These are phyloP conservation scores for Denticeps clupeoides DNA, from an alignment of 2,797 vertebrate species.

Conservation along the genomic window DNA sequence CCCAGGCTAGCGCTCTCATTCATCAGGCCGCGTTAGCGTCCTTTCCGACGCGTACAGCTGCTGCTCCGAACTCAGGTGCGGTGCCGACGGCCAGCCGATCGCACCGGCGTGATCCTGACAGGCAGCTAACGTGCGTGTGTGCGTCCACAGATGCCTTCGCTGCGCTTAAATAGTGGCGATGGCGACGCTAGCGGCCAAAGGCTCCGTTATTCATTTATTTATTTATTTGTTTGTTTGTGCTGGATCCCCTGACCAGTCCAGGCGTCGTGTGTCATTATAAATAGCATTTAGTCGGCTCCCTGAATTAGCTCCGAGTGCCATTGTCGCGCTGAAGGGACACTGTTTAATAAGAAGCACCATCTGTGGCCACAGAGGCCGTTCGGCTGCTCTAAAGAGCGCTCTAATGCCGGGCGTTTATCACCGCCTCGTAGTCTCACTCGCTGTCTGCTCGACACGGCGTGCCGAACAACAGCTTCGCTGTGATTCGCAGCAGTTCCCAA, in stretches of 20 bases:
- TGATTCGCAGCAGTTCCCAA: slow-evolving; percentile 11
- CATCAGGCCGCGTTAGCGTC: neutral
- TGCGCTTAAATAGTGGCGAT: no score
- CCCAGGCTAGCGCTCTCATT: neutral
- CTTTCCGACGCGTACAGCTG: neutral
- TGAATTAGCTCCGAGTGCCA: slow-evolving; percentile 9
- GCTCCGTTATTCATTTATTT: no score
- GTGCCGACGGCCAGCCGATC: slow-evolving; percentile 2
- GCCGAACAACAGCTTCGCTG: no score
- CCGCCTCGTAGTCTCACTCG: no score
- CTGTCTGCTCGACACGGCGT: no score
- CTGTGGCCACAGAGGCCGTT: slow-evolving; percentile 45
- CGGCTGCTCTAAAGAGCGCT: slow-evolving; percentile 28
- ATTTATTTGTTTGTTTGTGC: no score
- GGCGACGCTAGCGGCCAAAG: no score
- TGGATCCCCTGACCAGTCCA: no score
- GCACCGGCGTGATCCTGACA: neutral
- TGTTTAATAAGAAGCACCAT: slow-evolving; percentile 54
- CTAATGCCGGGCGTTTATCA: neutral
- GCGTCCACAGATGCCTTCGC: slow-evolving; percentile 1
- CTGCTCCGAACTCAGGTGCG: neutral
- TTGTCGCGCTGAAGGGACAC: slow-evolving; percentile 35
- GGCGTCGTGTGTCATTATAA: slow-evolving; percentile 18
- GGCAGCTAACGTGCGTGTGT: neutral
- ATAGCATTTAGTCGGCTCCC: slow-evolving; percentile 19